Evolutionary conservation across 2,113 vertebrate species (phyloP).

Genomic region (Xenopus laevis): DNA sequence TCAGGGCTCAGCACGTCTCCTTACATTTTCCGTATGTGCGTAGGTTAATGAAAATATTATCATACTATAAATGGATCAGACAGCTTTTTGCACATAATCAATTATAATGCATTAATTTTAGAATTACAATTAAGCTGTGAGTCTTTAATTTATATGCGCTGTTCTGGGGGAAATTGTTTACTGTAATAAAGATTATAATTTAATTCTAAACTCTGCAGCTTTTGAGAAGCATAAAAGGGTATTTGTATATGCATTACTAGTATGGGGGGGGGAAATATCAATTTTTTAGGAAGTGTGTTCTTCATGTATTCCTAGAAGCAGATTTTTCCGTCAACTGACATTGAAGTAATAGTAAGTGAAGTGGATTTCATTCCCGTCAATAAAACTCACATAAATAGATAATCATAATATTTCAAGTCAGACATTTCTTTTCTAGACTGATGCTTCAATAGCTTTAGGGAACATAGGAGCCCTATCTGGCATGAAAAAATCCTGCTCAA

Average conservation of each 20-base stretch:
- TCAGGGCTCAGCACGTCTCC: not conserved
- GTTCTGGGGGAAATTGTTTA: constrained; percentile 23
- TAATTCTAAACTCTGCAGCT: constrained; percentile 17
- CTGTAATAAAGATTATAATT: constrained; percentile 38
- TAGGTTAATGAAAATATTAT: constrained; percentile 40
- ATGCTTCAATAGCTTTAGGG: no score
- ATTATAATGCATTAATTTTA: constrained; percentile 19
- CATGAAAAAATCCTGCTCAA: no score
- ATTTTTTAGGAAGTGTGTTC: constrained; percentile 14
- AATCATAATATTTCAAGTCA: no score
- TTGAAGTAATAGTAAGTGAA: not conserved
- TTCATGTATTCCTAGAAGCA: not conserved
- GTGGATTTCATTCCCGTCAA: no score
- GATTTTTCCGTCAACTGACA: not conserved
- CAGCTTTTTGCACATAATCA: constrained; percentile 33
- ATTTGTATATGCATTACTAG: constrained; percentile 27
- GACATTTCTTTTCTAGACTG: no score
- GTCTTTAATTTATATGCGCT: constrained; percentile 23
- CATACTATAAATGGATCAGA: constrained; percentile 26
- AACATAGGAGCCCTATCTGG: no score
- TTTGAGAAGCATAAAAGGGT: constrained; percentile 29
- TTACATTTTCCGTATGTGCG: constrained; percentile 13
- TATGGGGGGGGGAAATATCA: not conserved
- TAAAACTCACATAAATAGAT: no score
- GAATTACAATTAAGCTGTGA: constrained; percentile 31